Evolutionary conservation across 2,888 invertebrate species (phyloP).

Genomic region (Lypha dubia): DNA sequence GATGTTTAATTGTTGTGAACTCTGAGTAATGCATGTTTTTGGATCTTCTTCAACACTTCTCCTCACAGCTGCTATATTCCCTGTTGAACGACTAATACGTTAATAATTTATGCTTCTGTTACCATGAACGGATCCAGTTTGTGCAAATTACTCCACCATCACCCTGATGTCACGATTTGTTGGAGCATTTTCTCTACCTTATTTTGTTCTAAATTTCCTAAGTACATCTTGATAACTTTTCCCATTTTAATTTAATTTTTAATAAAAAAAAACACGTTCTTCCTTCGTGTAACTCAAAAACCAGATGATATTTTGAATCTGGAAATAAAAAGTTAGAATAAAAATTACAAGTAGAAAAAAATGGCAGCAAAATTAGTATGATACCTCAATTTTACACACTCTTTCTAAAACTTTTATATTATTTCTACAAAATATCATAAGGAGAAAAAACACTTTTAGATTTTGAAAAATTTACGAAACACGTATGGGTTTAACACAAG

Average conservation of each 20-base stretch:
- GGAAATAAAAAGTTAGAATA: no score
- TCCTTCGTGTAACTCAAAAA: background rate
- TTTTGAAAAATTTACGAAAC: no score
- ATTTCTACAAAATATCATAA: no score
- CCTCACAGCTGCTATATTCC: no score
- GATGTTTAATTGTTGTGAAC: background rate
- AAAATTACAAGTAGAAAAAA: background rate
- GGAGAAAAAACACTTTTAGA: no score
- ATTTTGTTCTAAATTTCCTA: no score
- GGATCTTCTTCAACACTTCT: background rate
- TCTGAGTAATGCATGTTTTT: background rate
- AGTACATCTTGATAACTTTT: background rate
- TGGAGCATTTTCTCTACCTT: background rate
- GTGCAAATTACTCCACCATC: background rate
- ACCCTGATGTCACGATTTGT: constrained; percentile 1
- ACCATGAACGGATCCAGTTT: background rate
- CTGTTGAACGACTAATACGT: background rate
- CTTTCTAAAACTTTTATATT: no score
- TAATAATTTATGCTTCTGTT: background rate
- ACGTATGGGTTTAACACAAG: no score
- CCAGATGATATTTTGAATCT: no score
- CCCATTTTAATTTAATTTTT: background rate
- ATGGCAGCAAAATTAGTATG: background rate
- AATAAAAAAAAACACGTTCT: background rate
- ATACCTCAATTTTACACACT: background rate